A percentile compares a stretch with the other conserved stretches of the same genome.
These are phyloP conservation scores for Oryzias javanicus DNA, from an alignment of 2,113 vertebrate species.

Conservation along the genomic window DNA sequence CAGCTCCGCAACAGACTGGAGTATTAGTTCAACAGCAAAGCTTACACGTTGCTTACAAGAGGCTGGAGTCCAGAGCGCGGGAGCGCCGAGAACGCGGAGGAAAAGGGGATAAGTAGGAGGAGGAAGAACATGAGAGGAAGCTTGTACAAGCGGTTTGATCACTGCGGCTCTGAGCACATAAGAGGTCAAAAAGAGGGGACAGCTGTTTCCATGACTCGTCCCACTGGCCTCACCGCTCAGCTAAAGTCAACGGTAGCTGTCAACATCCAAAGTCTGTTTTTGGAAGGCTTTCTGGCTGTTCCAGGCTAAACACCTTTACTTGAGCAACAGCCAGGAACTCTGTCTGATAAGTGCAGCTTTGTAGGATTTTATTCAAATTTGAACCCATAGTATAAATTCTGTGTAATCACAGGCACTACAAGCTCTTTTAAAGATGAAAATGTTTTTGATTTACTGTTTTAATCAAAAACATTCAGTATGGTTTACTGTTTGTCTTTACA, in stretches of 20 bases:
- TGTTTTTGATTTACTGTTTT: no score
- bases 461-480: no score
- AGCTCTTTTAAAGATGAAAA: neutral
- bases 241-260: neutral
- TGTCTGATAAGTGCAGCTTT: slow-evolving; percentile 5
- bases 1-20: slow-evolving; percentile 38
- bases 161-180: slow-evolving; percentile 6
- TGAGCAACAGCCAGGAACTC: slow-evolving; percentile 2
- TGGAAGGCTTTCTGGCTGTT: neutral
- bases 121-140: slow-evolving; percentile 2
- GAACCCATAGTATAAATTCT: fast-evolving
- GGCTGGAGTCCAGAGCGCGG: slow-evolving; percentile 42
- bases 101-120: slow-evolving; percentile 5
- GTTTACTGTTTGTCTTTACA: no score
- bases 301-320: slow-evolving; percentile 3
- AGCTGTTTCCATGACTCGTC: slow-evolving; percentile 15
- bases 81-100: slow-evolving; percentile 25
- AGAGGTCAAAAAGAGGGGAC: neutral
- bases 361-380: neutral
- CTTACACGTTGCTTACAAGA: slow-evolving; percentile 66
- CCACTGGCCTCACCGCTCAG: slow-evolving; percentile 1
- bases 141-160: slow-evolving; percentile 23
- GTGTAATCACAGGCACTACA: neutral
- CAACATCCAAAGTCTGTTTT: slow-evolving; percentile 7
- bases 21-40: slow-evolving; percentile 61